Evolutionary conservation across 2,113 vertebrate species (phyloP), one percentile per base, ranked within the genome.

Genomic region (Orcinus orca): DNA sequence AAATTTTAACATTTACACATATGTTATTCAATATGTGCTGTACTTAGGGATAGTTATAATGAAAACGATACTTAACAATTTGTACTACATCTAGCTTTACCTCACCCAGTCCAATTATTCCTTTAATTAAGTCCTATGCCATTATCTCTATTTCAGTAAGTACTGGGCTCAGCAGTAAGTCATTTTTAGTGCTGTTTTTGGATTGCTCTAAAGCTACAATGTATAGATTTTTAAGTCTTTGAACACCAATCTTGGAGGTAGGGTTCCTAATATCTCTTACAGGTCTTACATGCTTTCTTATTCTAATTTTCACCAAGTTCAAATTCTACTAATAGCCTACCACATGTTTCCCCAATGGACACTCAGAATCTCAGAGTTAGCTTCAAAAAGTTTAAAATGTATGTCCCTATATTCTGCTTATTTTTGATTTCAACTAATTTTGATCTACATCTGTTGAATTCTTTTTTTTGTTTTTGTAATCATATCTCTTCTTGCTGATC

Each of bases 1-100:
- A 91, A 80, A 91, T 95, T 83, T 92, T 38, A 87, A 62, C n/a
- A 86, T 96, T 89, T 89, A 62, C 2, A 83, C 50, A 62, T 18
- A 62, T 18, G 50, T 89, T 68, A 95, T 38, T 79, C 63, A 87
- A 53, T 60, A 53, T 53, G 9, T 8, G 6, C 31, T 88, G 41
- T 38, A 70, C 8, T 70, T 67, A 88, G 5, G 4, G 7, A 62
- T 96, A 29, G 4, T 77, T 82, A 73, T 38, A 88, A 50, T 67
- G 29, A 93, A 97, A 93, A 88, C 14, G 17, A 44, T 68, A 62
- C 17, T 83, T 87, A 55, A 74, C 10, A 68, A 36, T 71, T 79
- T 77, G 4, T 33, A 92, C 36, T 41, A 63, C 33, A 90, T 33
- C 18, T 47, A 55, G 31, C 6, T 81, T 89, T 90, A 84, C 29